Evolutionary conservation across 2,797 vertebrate species (phyloP).

Genomic region (Tapera naevia): DNA sequence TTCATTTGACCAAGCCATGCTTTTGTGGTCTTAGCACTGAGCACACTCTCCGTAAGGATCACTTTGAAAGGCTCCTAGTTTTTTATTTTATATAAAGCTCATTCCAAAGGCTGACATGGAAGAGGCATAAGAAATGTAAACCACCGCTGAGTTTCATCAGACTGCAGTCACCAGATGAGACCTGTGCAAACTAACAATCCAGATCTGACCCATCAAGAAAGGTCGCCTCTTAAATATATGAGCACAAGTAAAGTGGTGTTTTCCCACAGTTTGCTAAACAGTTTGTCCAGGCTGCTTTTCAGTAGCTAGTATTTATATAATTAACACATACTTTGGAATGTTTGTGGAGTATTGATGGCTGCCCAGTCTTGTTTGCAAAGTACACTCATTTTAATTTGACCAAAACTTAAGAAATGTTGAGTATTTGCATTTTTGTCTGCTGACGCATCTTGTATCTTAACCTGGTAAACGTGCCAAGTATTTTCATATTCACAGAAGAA

Average conservation of each 20-base stretch:
- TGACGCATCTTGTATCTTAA: not conserved
- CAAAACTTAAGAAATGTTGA: constrained; percentile 16
- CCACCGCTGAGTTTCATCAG: not conserved
- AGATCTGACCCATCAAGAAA: not conserved
- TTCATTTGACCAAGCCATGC: not conserved
- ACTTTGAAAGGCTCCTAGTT: not conserved
- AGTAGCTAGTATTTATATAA: not conserved
- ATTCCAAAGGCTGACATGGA: not conserved
- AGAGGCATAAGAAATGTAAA: not conserved
- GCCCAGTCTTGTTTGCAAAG: constrained; percentile 27
- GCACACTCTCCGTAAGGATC: not conserved
- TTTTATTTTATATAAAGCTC: not conserved
- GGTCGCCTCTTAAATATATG: not conserved
- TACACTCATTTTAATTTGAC: constrained; percentile 2
- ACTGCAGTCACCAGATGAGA: not conserved
- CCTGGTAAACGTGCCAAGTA: not conserved
- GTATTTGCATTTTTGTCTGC: not conserved
- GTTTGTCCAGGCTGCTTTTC: not conserved
- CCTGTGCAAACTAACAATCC: not conserved
- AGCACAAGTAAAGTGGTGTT: not conserved
- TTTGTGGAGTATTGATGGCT: constrained; percentile 18
- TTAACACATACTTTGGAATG: constrained; percentile 21
- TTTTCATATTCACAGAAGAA: not conserved
- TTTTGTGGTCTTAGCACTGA: not conserved
- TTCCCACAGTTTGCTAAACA: constrained; percentile 27